Base-by-base conservation (phyloP, 1,140 invertebrate species). In the Nasonia longicornis region DNA sequence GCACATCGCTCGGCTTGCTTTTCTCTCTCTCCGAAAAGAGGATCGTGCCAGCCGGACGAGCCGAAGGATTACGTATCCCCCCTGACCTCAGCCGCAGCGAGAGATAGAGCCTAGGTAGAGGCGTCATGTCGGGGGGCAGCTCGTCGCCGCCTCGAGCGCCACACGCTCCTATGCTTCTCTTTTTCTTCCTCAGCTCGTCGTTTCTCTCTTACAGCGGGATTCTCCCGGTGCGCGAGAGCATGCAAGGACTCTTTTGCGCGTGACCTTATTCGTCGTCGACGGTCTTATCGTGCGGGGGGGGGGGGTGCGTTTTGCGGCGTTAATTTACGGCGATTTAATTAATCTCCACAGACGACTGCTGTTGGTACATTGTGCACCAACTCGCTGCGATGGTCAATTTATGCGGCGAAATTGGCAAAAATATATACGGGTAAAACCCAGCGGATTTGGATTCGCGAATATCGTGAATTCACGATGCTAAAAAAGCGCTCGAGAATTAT, bases 1-100 rank as follows among this genome's bases (percentile, higher is more conserved):
- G 42, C 45, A 48, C 16, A 35, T 35, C 31, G 31, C 45, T 75
- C 48, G 26, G 26, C 29, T 67, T 29, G 22, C 22, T 58, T 58
- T n/a, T 58, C 42, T 52, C 42, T 26, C 42, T 26, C 45, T 70
- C 66, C 45, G 48, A 79, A 72, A 69, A 58, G 35, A 72, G 52
- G 31, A 72, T 72, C 69, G 48, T 79, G 77, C n/a, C 29, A n/a
- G 64, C 10, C 31, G n/a, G 48, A 72, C 69, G 66, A 70, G 26
- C 26, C 66, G 12, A 42, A 58, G 69, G 69, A 71, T 79, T 79
- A 79, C 58, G 77, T 79, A 79, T 79, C 31, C 31, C 76, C 52
- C 26, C 52, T 71, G 77, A 79, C 48, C 77, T 72, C 52, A 67
- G 38, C 38, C 11, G 2, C 3, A 66, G 31, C 7, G 20, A n/a